Base-by-base conservation (phyloP, 2,888 invertebrate genomes). In the Nomada ferruginata region DNA sequence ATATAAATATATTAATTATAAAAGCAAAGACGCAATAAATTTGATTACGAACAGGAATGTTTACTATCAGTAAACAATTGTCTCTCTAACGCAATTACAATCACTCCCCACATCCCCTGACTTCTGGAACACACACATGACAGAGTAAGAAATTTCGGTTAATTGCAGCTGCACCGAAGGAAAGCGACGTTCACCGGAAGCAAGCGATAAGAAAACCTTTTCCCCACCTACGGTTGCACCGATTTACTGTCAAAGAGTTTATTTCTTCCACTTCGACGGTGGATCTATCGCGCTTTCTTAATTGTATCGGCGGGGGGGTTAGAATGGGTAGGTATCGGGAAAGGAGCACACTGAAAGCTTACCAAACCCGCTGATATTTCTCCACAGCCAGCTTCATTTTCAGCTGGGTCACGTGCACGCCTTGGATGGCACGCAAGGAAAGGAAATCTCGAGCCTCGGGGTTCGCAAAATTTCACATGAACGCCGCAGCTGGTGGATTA, bases 181-280 rank as follows among this genome's bases (percentile, higher is more conserved):
- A 64, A 64, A 57, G 44, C 66, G 66, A 26, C 20, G 64, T 50
- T 47, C 47, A 4, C 55, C 60, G 64, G 70, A 44, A 55, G 57
- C 47, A 20, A 74, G 52, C 52, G 65, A 60, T 74, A 73, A 78
- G 73, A 64, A 65, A 68, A 36, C 15, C n/a, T 29, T 50, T 44
- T 63, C 52, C 42, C 26, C 57, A 11, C 13, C 47, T 23, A 26
- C 68, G 75, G 71, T 78, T 75, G 44, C 63, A 78, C 71, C 73
- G 71, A 85, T 61, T 79, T 65, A 72, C 61, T 50, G 71, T 74
- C 60, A 79, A 85, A 85, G 79, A 73, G 85, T 85, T 83, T 83
- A 85, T 83, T 85, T 78, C 73, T 69, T 64, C 61, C 23, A 15
- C 26, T 23, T 61, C 26, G 70, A 42, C 47, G 59, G 60, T 15